Percentiles rank a stretch among this genome's conserved stretches.
These are phyloP conservation scores for Xenops minutus DNA, from an alignment of 2,797 vertebrate genomes.

Conservation along the genomic window DNA sequence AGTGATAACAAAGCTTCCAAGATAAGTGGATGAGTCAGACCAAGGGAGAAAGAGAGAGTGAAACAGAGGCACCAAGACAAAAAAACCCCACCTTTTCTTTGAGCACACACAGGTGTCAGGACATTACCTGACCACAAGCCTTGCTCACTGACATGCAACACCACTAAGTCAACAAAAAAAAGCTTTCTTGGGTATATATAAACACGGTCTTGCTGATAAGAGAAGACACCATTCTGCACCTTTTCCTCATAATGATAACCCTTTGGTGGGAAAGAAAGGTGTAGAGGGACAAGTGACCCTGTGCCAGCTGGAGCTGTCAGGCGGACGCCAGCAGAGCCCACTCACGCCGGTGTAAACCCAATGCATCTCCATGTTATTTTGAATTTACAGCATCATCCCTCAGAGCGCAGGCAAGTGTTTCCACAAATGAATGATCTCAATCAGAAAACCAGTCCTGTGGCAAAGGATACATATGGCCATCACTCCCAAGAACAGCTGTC, in stretches of 20 bases:
- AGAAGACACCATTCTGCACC: background rate
- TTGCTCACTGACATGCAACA: background rate
- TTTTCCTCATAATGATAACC: background rate
- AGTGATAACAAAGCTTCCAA: slow-evolving; percentile 14
- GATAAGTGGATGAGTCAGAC: slow-evolving; percentile 19
- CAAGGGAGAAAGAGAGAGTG: background rate
- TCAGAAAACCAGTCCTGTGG: slow-evolving; percentile 58
- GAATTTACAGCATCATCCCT: slow-evolving; percentile 50
- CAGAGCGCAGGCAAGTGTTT: slow-evolving; percentile 24
- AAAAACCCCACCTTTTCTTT: background rate
- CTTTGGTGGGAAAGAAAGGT: background rate
- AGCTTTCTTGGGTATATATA: background rate
- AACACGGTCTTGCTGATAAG: background rate
- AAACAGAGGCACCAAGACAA: background rate
- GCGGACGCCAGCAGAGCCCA: slow-evolving; percentile 6
- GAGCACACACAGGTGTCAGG: background rate
- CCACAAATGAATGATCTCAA: slow-evolving; percentile 61
- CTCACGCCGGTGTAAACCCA: background rate
- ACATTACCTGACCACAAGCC: background rate
- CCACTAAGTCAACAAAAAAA: background rate
- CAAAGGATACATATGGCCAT: slow-evolving; percentile 65
- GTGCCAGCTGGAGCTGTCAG: background rate
- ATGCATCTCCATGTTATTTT: background rate
- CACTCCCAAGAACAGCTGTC: slow-evolving; percentile 63
- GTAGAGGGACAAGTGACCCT: background rate